These are phyloP conservation scores for Amblyopsis rosae DNA, from an alignment of 2,113 vertebrate species.

Conservation along the genomic window DNA sequence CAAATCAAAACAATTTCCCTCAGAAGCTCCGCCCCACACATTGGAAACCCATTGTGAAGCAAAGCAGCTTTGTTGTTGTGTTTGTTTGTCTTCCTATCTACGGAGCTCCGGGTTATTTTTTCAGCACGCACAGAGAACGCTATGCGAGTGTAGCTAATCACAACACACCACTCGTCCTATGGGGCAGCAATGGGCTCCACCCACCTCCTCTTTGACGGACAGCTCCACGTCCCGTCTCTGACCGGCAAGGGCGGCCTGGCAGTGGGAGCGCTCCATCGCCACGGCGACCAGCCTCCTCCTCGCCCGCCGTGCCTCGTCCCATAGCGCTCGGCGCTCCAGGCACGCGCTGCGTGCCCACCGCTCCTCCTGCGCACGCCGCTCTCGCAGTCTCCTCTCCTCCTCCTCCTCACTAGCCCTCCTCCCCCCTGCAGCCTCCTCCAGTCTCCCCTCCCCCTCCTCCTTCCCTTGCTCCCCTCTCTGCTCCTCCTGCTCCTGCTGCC, in stretches of 20 bases:
- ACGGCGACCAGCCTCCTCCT: conserved; percentile 85
- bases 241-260: conserved; percentile 81
- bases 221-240: conserved; percentile 81
- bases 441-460: conserved; percentile 71
- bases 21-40: no score
- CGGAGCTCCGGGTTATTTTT: no score
- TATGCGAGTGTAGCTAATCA: no score
- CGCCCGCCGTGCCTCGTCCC: conserved; percentile 81
- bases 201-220: conserved; percentile 70
- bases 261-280: conserved; percentile 85
- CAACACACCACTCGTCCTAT: no score
- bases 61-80: no score
- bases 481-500: conserved; percentile 75
- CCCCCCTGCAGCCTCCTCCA: conserved; percentile 74
- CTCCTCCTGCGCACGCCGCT: conserved; percentile 81
- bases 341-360: conserved; percentile 81
- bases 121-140: no score
- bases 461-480: conserved; percentile 69
- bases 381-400: conserved; percentile 80
- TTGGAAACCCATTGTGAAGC: no score
- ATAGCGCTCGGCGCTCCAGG: conserved; percentile 83
- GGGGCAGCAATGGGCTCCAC: no score
- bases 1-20: no score
- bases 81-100: no score
- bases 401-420: conserved; percentile 43